Conservation (phyloP, 2,113 vertebrate species). For the Phyllostomus discolor region DNA sequence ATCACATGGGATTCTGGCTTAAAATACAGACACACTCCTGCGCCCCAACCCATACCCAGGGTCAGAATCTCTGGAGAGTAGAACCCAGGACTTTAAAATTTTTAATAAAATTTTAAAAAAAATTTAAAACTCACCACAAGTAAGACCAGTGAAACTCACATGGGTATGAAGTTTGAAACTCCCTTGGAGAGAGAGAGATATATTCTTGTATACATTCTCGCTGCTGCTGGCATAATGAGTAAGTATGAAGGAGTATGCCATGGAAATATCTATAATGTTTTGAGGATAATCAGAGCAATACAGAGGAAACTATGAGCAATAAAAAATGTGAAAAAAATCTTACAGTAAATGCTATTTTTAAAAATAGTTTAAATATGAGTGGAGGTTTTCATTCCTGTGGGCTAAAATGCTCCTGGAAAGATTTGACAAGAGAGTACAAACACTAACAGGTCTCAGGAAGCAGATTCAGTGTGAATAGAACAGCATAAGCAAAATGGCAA, state of each 20-base stretch:
- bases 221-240: background rate
- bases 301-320: background rate
- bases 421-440: background rate
- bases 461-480: background rate
- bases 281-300: background rate
- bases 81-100: background rate
- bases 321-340: background rate
- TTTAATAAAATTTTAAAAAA: background rate
- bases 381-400: background rate
- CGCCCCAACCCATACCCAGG: background rate
- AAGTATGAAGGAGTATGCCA: background rate
- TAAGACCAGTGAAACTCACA: background rate
- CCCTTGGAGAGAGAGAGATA: background rate
- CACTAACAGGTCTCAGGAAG: background rate
- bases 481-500: background rate
- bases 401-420: background rate
- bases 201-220: background rate
- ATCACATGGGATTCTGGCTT: background rate
- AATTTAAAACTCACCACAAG: background rate
- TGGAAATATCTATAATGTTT: background rate
- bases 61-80: background rate
- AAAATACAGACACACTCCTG: background rate
- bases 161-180: background rate
- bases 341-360: background rate
- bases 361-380: background rate